Evolutionary conservation across 2,888 invertebrate genomes (phyloP).

Genomic region (Psylliodes chrysocephalus): DNA sequence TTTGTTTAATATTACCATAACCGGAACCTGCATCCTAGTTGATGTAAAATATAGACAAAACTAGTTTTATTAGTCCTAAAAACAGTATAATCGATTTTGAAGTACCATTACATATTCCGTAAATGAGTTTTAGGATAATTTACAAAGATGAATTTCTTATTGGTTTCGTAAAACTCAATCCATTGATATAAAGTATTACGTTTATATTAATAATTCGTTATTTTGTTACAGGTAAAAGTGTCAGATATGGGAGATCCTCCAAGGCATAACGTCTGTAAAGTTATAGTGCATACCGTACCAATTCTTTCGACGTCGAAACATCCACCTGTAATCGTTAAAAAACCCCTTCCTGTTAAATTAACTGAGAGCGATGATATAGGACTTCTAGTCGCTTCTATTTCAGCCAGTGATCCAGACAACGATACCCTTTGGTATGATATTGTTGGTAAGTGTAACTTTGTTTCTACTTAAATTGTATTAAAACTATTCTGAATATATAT

Average conservation of each 20-base stretch:
- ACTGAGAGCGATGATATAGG: constrained; percentile 90
- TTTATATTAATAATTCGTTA: constrained; percentile 13
- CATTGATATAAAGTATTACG: too few species aligned
- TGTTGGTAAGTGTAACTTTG: constrained; percentile 70
- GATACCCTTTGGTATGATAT: constrained; percentile 94
- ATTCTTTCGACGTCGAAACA: constrained; percentile 70
- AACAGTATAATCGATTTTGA: too few species aligned
- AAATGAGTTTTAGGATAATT: too few species aligned
- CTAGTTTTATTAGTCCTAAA: too few species aligned
- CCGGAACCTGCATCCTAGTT: too few species aligned
- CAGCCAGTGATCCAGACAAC: constrained; percentile 86
- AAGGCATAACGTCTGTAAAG: constrained; percentile 79
- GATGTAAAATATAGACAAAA: too few species aligned
- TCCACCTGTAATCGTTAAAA: constrained; percentile 71
- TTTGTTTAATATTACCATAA: too few species aligned
- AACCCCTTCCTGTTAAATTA: constrained; percentile 76
- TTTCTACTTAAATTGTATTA: too few species aligned
- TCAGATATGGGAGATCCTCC: constrained; percentile 82
- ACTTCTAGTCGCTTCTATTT: constrained; percentile 85
- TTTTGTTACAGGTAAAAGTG: constrained; percentile 79
- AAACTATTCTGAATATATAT: too few species aligned
- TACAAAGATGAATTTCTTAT: too few species aligned
- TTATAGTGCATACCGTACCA: constrained; percentile 74
- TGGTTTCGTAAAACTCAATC: too few species aligned
- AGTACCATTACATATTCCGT: too few species aligned